A percentile compares a stretch with the other conserved stretches of the same genome.
phyloP scores from a whole-genome alignment of 2,888 invertebrate species.

The Digitonthophagus gazella region DNA sequence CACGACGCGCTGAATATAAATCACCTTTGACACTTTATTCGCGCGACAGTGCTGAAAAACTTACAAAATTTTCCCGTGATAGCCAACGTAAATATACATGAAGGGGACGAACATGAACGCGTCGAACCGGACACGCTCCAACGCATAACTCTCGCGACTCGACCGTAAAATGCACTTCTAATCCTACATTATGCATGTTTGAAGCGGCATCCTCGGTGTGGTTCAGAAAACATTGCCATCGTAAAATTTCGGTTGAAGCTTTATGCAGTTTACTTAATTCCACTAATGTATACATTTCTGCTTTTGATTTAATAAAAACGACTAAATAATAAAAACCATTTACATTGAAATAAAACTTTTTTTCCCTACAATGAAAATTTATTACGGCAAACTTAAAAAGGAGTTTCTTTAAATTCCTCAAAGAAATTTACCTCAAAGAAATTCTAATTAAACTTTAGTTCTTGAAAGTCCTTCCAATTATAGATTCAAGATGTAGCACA shows the following conservation, averaged over 20 bases:
- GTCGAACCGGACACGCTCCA: not conserved
- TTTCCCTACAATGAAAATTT: not conserved
- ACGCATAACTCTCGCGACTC: not conserved
- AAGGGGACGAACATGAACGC: slow-evolving; percentile 9
- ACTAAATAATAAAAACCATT: too few species aligned
- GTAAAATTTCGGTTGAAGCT: not conserved
- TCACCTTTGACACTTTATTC: slow-evolving; percentile 9
- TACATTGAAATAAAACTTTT: not conserved
- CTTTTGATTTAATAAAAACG: too few species aligned
- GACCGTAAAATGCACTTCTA: not conserved
- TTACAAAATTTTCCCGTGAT: slow-evolving; percentile 9
- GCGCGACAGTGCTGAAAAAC: slow-evolving; percentile 9
- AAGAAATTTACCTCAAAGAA: not conserved
- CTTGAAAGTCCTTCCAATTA: not conserved
- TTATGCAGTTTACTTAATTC: too few species aligned
- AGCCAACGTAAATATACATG: slow-evolving; percentile 11
- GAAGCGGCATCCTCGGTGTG: not conserved
- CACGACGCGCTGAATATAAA: slow-evolving; percentile 9
- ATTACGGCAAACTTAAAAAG: not conserved
- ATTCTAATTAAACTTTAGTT: not conserved
- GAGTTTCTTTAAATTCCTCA: too few species aligned
- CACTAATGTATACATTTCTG: too few species aligned
- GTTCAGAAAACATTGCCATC: not conserved
- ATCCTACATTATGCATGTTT: slow-evolving; percentile 5
- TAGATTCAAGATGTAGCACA: not conserved